Base-by-base conservation (phyloP, 2,113 vertebrate species). In the Mionectes macconnelli region DNA sequence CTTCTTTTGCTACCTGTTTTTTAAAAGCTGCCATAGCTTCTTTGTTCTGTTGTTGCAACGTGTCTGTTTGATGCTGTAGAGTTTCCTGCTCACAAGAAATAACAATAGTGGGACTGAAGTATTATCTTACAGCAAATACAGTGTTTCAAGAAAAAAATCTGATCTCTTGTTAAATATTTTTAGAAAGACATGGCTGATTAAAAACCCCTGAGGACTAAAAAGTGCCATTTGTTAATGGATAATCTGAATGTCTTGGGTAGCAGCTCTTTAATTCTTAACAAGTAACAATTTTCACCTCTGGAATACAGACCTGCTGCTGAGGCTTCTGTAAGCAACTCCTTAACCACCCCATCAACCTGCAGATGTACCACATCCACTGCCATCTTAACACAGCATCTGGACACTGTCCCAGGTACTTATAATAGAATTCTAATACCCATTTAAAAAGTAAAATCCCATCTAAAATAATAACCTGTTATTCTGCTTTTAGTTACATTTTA, bases 1-100 rank as follows among this genome's bases (percentile, higher is more conserved):
- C 50, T 86, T n/a, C 19, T 42, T 96, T 70, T 82, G 19, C 21
- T 95, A 99, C 99, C 99, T 99, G 98, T 64, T 99, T 99, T 97
- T 98, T 99, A 37, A 98, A 96, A 85, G 85, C 90, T 90, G 91
- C 68, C 90, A 99, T 90, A 3, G 98, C 97, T 96, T 99, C 99
- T 49, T 97, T 96, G 87, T 99, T 98, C 89, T 99, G 98, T 23
- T 98, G 98, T 42, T 96, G 70, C 95, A 98, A 79, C 2, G 93
- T 97, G 87, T 98, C 97, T 6, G 78, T 97, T 91, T 98, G 97
- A 97, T 96, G 97, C 93, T 98, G 98, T 91, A 99, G 97, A 82
- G 97, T 94, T 93, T 98, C 98, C 98, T 99, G 96, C 84, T 90
- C 92, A 11, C 8, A 53, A 3, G 22, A 89, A 93, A 89, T 27